These are phyloP conservation scores for Oxygymnocypris stewartii DNA, from an alignment of 2,113 vertebrate species.

Conservation along the genomic window DNA sequence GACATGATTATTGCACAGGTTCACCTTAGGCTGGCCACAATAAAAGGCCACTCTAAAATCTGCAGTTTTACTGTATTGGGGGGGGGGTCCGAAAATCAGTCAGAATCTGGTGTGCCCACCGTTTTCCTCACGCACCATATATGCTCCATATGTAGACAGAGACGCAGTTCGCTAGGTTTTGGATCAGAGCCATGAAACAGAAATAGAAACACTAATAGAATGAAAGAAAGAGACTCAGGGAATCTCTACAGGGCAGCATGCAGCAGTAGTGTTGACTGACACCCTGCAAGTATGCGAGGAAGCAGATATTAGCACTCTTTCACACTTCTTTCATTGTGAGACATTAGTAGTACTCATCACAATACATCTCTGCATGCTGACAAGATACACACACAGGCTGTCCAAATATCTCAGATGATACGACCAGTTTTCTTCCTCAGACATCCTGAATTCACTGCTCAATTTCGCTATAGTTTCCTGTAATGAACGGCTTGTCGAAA, in stretches of 20 bases:
- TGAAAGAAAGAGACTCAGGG: not conserved
- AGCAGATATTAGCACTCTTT: slow-evolving; percentile 18
- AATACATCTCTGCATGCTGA: slow-evolving; percentile 2
- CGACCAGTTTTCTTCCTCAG: not conserved
- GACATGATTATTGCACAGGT: too few species aligned
- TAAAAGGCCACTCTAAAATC: too few species aligned
- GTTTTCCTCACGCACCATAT: too few species aligned
- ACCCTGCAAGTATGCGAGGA: not conserved
- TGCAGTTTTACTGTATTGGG: too few species aligned
- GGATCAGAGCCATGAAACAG: slow-evolving; percentile 16
- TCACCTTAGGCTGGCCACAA: too few species aligned
- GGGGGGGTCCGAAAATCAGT: too few species aligned
- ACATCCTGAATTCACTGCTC: not conserved
- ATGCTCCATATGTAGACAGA: not conserved
- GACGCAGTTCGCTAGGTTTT: not conserved
- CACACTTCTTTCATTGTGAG: slow-evolving; percentile 17
- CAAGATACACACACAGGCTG: slow-evolving; percentile 4
- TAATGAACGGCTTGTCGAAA: not conserved
- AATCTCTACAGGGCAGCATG: slow-evolving; percentile 14
- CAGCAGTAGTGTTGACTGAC: slow-evolving; percentile 19
- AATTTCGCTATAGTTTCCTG: not conserved
- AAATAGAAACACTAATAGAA: slow-evolving; percentile 16
- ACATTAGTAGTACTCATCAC: slow-evolving; percentile 8
- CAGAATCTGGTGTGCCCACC: too few species aligned
- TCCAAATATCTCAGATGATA: not conserved